phyloP scores from a whole-genome alignment of 2,113 vertebrate genomes.

The Tinamus guttatus region DNA sequence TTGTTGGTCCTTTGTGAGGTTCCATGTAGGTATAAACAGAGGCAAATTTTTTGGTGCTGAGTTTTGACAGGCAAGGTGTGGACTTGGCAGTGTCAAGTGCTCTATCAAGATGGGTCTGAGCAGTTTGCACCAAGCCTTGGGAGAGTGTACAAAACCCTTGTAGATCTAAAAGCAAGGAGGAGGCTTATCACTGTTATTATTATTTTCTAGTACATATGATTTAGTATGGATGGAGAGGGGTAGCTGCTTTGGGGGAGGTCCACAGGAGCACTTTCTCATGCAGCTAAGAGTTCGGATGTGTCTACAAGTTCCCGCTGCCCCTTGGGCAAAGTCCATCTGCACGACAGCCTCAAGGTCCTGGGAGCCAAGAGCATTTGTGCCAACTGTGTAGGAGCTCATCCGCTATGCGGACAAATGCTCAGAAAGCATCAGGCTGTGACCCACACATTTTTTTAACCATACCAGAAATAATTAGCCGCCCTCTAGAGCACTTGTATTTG shows the following conservation, averaged over 20 bases:
- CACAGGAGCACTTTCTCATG: accelerated
- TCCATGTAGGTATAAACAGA: background rate
- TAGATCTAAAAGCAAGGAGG: background rate
- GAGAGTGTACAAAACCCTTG: accelerated
- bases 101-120: background rate
- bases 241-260: background rate
- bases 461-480: background rate
- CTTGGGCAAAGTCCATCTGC: background rate
- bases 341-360: accelerated
- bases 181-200: no score
- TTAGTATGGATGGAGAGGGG: accelerated
- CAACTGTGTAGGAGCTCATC: background rate
- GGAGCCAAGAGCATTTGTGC: background rate
- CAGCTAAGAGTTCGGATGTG: background rate
- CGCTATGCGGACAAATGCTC: accelerated
- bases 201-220: accelerated
- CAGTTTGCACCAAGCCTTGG: background rate
- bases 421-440: background rate
- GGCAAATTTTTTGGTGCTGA: background rate
- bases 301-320: background rate
- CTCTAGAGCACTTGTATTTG: background rate
- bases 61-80: background rate
- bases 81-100: background rate
- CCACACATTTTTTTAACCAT: background rate
- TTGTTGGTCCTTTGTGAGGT: background rate